Evolutionary conservation across 2,113 vertebrate genomes (phyloP), one percentile per base, ranked within the genome.

Genomic region (Miniopterus natalensis): DNA sequence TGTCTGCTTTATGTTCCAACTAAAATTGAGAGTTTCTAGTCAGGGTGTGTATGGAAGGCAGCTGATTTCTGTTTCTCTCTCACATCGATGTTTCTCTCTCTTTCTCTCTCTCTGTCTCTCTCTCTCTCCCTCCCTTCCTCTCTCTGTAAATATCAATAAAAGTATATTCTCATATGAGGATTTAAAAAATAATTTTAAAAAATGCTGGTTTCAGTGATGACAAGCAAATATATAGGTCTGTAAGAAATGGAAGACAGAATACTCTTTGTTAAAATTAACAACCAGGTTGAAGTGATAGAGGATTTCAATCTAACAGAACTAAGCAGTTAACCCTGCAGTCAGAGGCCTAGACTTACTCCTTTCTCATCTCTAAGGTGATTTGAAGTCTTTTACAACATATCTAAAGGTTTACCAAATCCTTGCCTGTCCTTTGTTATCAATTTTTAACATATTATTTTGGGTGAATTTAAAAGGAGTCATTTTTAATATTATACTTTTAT

Each of bases 121-220:
- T 36, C 36, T 36, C 36, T 36, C 36, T 36, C 36, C 36, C 36
- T 36, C 36, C 36, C 36, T 36, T 36, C 36, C 36, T 36, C 36
- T 36, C 36, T 36, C 36, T 36, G 36, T 36, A 36, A 36, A 36
- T 36, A 36, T 36, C 36, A 2, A 36, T 36, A 36, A 36, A 36
- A 36, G 36, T 36, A 36, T 36, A 36, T 36, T 36, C 36, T 36
- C 36, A 36, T 36, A 36, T 36, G 21, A 40, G 42, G 51, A 70
- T 40, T 57, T 80, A 25, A 70, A 68, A 14, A 53, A 85, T 92
- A 61, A 86, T 71, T 84, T 80, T 92, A 68, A 95, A 88, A 85
- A 88, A 71, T 61, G 13, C 15, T 29, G 5, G 45, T 49, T 4
- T 9, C 36, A 18, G 13, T 63, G 51, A 75, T 75, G 73, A 85